Evolutionary conservation across 2,797 vertebrate species (phyloP).

Genomic region (Centroberyx gerrardi): DNA sequence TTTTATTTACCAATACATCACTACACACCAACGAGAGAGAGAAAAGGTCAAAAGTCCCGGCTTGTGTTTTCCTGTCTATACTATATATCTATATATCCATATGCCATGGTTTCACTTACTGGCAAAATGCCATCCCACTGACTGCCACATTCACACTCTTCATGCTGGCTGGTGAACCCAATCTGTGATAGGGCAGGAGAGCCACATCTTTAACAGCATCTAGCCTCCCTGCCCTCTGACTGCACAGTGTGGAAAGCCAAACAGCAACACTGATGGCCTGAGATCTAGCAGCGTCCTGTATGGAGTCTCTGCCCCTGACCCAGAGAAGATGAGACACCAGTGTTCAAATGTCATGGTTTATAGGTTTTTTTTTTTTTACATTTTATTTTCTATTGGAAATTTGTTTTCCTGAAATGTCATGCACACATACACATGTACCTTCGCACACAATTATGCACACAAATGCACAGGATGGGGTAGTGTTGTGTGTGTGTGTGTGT

Average conservation of each 20-base stretch:
- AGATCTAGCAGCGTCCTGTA: conserved; percentile 10
- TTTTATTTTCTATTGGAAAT: conserved; percentile 48
- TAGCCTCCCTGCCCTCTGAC: conserved; percentile 36
- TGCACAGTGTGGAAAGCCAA: conserved; percentile 11
- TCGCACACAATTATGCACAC: background rate
- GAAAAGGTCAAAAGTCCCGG: conserved; percentile 14
- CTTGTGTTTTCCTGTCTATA: conserved; percentile 32
- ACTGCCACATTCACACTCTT: conserved; percentile 16
- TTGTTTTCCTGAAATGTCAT: conserved; percentile 68
- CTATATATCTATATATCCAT: conserved; percentile 28
- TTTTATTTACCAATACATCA: background rate
- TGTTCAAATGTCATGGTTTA: conserved; percentile 73
- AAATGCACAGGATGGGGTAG: background rate
- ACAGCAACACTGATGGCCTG: conserved; percentile 13
- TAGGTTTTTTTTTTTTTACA: conserved; percentile 42
- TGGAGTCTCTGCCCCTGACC: conserved; percentile 10
- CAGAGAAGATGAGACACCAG: conserved; percentile 36
- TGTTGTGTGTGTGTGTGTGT: background rate
- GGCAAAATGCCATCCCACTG: conserved; percentile 27
- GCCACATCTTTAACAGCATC: conserved; percentile 51
- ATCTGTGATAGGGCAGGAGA: conserved; percentile 45
- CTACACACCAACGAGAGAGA: background rate
- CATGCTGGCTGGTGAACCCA: conserved; percentile 45
- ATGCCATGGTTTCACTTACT: conserved; percentile 48
- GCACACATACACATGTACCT: conserved; percentile 10